Percentiles rank a stretch among this genome's conserved stretches.
Evolutionary conservation across 2,797 vertebrate species (phyloP).

Genomic region (Anabas testudineus): DNA sequence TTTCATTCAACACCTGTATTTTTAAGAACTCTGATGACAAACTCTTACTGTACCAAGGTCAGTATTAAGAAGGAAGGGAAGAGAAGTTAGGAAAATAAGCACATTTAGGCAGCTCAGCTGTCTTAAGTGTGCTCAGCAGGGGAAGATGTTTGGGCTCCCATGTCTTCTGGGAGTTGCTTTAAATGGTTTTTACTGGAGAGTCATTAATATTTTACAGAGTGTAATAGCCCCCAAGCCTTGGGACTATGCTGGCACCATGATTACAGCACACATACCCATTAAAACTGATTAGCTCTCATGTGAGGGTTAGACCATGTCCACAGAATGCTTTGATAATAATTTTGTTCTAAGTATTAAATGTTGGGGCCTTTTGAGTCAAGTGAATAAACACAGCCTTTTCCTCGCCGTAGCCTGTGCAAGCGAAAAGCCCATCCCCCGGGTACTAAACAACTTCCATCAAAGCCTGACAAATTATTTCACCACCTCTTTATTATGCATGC

Average conservation of each 20-base stretch:
- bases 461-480: conserved; percentile 70
- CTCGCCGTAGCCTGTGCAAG: conserved; percentile 61
- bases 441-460: conserved; percentile 66
- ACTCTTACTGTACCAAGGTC: conserved; percentile 39
- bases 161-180: conserved; percentile 87
- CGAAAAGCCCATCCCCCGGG: conserved; percentile 52
- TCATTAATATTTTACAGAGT: conserved; percentile 94
- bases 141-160: conserved; percentile 40
- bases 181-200: conserved; percentile 88
- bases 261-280: conserved; percentile 91
- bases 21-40: conserved; percentile 12
- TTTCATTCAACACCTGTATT: conserved; percentile 27
- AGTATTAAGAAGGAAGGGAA: conserved; percentile 14
- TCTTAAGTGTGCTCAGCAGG: conserved; percentile 17
- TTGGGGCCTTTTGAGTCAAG: conserved; percentile 61
- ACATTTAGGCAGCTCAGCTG: conserved; percentile 10
- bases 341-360: conserved; percentile 79
- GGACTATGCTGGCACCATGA: conserved; percentile 87
- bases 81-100: neutral
- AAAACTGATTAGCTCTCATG: conserved; percentile 91
- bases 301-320: conserved; percentile 78
- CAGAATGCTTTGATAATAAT: conserved; percentile 79
- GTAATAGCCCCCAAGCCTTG: conserved; percentile 90
- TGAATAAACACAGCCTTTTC: conserved; percentile 60
- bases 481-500: conserved; percentile 73